Percentiles rank a stretch among this genome's conserved stretches.
These are phyloP conservation scores for Scatophagus argus DNA, from an alignment of 2,113 vertebrate species.

Conservation along the genomic window DNA sequence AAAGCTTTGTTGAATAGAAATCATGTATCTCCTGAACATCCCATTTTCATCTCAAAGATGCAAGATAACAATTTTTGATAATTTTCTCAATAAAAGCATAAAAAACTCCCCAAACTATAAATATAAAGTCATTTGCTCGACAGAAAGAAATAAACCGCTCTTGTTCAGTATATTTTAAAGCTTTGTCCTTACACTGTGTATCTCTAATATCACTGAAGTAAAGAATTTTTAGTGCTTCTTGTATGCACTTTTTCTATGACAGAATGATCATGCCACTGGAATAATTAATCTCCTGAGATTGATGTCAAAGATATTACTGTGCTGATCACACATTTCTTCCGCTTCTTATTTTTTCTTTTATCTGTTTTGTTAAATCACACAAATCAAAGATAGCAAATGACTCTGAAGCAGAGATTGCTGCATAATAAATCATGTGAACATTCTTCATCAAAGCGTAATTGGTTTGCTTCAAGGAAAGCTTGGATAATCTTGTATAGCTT, in stretches of 20 bases:
- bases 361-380: conserved; percentile 49
- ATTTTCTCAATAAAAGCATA: neutral
- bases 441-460: conserved; percentile 66
- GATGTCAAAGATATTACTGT: conserved; percentile 37
- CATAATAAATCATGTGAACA: conserved; percentile 58
- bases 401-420: conserved; percentile 25
- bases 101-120: neutral
- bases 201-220: neutral
- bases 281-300: conserved; percentile 22
- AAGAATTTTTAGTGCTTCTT: neutral
- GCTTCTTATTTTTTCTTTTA: conserved; percentile 29
- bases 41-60: neutral
- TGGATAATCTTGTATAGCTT: no score
- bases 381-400: conserved; percentile 63
- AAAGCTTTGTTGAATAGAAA: neutral
- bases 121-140: no score
- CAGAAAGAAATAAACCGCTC: neutral
- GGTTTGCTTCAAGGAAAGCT: conserved; percentile 49
- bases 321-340: conserved; percentile 28
- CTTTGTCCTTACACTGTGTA: neutral
- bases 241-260: neutral
- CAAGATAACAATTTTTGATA: neutral
- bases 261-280: neutral
- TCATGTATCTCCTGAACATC: neutral
- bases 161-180: neutral